phyloP scores from a whole-genome alignment of 2,888 invertebrate species.

The Lasioglossum vierecki region DNA sequence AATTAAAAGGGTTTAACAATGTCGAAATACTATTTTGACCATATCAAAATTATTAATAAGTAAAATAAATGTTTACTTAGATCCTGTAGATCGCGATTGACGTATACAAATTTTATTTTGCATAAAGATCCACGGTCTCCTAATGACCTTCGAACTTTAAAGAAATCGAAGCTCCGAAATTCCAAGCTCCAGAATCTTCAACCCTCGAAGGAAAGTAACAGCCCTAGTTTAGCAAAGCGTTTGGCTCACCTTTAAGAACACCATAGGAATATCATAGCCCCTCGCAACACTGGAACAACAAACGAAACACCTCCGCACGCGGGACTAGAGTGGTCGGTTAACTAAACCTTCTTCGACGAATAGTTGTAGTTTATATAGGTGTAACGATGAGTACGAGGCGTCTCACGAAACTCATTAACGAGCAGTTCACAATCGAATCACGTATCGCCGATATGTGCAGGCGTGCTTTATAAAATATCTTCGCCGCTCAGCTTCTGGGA shows the following conservation, averaged over 20 bases:
- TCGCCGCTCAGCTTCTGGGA: constrained; percentile 50
- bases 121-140: too few species aligned
- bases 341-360: constrained; percentile 61
- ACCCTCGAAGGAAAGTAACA: too few species aligned
- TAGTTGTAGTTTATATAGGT: constrained; percentile 64
- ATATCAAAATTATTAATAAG: too few species aligned
- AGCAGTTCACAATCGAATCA: constrained; percentile 69
- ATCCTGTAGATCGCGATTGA: too few species aligned
- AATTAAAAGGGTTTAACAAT: too few species aligned
- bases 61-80: too few species aligned
- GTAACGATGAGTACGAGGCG: constrained; percentile 35
- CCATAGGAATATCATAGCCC: constrained; percentile 51
- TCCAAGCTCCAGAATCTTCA: too few species aligned
- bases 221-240: not conserved
- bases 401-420: constrained; percentile 54
- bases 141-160: too few species aligned
- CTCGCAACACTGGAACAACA: not conserved
- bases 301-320: constrained; percentile 23
- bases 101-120: too few species aligned
- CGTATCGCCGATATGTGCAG: constrained; percentile 65
- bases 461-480: constrained; percentile 59
- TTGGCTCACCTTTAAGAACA: constrained; percentile 53
- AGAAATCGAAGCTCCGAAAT: too few species aligned
- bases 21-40: too few species aligned
- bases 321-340: constrained; percentile 46